Base-by-base conservation (phyloP, 2,113 vertebrate genomes). In the Anarhynchus alexandrinus region DNA sequence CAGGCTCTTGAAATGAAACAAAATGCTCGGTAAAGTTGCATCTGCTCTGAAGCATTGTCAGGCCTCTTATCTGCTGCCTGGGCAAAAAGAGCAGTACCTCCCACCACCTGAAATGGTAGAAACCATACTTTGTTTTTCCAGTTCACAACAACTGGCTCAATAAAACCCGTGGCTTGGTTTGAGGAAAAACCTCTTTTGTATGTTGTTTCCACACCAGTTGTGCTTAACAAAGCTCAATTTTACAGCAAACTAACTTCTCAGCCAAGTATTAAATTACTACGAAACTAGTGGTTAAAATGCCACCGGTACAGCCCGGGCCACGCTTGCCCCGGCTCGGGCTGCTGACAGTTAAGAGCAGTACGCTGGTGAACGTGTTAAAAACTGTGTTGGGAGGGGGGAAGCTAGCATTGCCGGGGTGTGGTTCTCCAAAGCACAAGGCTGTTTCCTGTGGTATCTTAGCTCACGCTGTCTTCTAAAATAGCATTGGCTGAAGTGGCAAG, bases 381-480 rank as follows among this genome's bases (percentile, higher is more conserved):
- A 2, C 43, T 1, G 0, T 5, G 59, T 1, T n/a, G 21, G 1
- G 88, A 6, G 1, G 4, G 6, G 94, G 92, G 92, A 76, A 82
- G 22, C 90, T 13, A 1, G 55, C 27, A 0, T 11, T 55, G 1
- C 88, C 6, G 12, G 94, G 95, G 96, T 86, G 94, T 79, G 95
- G 94, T 40, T 73, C 61, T 45, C 15, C 10, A 40, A 3, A 73
- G 82, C 66, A 4, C 57, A 3, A 49, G 22, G 45, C 34, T 1
- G 9, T 82, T 96, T 96, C 96, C 92, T 93, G 96, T 30, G 91
- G 7, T 93, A 4, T 87, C 81, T 59, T 18, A n/a, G 69, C 59
- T 96, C 43, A 19, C 25, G 43, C 77, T 40, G 16, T 6, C 47
- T 45, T 2, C 67, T 32, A 8, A 69, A 84, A 65, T 19, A 59